These are phyloP conservation scores for Drosophila tsacasi DNA, from an alignment of 1,140 invertebrate species.

Conservation along the genomic window DNA sequence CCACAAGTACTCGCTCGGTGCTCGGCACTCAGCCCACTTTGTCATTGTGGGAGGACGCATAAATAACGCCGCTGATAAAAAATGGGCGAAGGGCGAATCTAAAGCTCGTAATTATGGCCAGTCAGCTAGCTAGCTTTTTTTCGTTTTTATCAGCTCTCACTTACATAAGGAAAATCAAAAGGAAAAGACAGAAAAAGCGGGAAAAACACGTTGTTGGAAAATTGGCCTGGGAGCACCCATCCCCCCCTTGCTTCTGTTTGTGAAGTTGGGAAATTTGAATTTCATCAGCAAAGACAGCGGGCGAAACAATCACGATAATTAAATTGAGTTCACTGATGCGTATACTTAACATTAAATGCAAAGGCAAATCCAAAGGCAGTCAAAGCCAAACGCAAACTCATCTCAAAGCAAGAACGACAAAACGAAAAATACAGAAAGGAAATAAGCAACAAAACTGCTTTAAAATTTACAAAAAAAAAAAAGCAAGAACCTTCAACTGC, in stretches of 20 bases:
- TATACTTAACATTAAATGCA: conserved; percentile 81
- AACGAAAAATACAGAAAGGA: conserved; percentile 12
- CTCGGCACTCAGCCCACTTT: conserved; percentile 25
- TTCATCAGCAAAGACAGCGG: conserved; percentile 65
- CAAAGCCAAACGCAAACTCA: conserved; percentile 15
- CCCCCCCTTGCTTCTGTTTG: conserved; percentile 36
- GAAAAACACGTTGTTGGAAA: conserved; percentile 59
- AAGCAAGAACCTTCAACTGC: conserved; percentile 76
- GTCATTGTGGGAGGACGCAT: conserved; percentile 69
- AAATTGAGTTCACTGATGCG: conserved; percentile 84
- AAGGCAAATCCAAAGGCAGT: conserved; percentile 42
- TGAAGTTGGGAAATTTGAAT: conserved; percentile 78
- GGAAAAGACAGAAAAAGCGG: conserved; percentile 38
- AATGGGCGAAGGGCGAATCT: conserved; percentile 77
- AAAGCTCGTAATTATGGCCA: conserved; percentile 63
- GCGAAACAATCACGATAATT: conserved; percentile 83
- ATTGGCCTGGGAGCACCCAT: conserved; percentile 28
- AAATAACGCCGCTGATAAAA: conserved; percentile 79
- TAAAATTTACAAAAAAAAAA: conserved; percentile 54
- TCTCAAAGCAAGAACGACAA: conserved; percentile 9
- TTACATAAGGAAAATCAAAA: conserved; percentile 71
- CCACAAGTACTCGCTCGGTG: conserved; percentile 4
- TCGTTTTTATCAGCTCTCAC: conserved; percentile 66
- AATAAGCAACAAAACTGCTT: conserved; percentile 38
- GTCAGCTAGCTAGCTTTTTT: conserved; percentile 19